phyloP scores from a whole-genome alignment of 2,888 invertebrate genomes.

The Nipponacmea schrenckii region DNA sequence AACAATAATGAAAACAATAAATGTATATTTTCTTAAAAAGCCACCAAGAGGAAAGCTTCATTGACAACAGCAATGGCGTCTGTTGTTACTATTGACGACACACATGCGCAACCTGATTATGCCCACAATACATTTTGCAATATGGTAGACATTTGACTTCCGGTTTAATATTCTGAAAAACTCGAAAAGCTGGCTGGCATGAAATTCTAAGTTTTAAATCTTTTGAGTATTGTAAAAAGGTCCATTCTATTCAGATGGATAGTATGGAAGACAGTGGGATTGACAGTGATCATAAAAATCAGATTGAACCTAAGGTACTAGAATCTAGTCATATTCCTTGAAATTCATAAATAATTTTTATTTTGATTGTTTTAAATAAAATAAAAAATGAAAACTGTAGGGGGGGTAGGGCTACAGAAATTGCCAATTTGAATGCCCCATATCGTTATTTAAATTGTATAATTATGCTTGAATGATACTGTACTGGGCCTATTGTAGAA shows the following conservation, averaged over 20 bases:
- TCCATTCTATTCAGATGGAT: constrained; percentile 38
- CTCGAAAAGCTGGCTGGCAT: no score
- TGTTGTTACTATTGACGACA: constrained; percentile 31
- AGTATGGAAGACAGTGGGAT: constrained; percentile 63
- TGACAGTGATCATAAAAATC: constrained; percentile 61
- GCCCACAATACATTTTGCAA: not conserved
- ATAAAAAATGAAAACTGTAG: no score
- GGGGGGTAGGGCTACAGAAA: no score
- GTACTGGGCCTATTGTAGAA: no score
- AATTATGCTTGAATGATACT: no score
- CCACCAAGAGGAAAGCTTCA: not conserved
- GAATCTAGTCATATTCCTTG: not conserved
- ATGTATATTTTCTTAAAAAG: no score
- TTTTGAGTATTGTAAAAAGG: no score
- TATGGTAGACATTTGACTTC: not conserved
- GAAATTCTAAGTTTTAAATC: not conserved
- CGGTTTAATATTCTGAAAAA: not conserved
- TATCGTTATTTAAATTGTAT: no score
- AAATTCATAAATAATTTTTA: no score
- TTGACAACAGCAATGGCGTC: constrained; percentile 23
- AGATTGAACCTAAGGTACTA: constrained; percentile 20
- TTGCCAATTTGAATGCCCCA: no score
- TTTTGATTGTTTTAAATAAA: no score
- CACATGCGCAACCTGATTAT: constrained; percentile 17
- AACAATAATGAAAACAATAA: no score